Evolutionary conservation across 2,797 vertebrate genomes (phyloP), one percentile per base, ranked within the genome.

Genomic region (Gymnodraco acuticeps): DNA sequence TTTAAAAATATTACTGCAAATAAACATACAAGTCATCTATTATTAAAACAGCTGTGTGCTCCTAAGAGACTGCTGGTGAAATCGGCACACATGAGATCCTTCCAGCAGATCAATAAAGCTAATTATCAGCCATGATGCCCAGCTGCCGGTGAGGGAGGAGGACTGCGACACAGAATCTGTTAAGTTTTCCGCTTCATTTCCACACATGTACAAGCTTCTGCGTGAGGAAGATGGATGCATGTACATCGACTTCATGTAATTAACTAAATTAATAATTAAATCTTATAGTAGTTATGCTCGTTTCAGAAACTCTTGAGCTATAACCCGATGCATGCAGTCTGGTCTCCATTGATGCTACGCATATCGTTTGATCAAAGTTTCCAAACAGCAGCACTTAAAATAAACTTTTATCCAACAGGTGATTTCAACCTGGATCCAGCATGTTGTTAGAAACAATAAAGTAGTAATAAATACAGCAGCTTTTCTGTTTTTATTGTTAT

Each of bases 181-280:
- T 0, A 3, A 12, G 1, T 2, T 20, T 13, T 9, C 4, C 2
- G 33, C 27, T 15, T 0, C 11, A 10, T 3, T 4, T 38, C 42
- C 5, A 11, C 3, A 0, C 4, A 38, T 3, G 0, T n/a, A 2
- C 0, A 0, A 16, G 31, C 9, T 0, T 8, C 17, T 47, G 7
- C 14, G 41, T n/a, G 3, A 10, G 17, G 20, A 10, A 0, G 11
- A 1, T 1, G 1, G 5, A 10, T 3, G 33, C 46, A 8, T n/a
- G 45, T 45, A 51, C 3, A 2, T 13, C 2, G 4, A 3, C n/a
- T 38, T 38, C 8, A 38, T 6, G 5, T 6, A 8, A 38, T 8
- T 38, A 38, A 38, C 33, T 38, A 38, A 38, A 38, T 38, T 38
- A 38, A 38, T 38, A 8, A 38, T 6, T 38, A 2, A 38, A 6